Evolutionary conservation across 2,113 vertebrate species (phyloP).

Genomic region (Glaucidium brasilianum): DNA sequence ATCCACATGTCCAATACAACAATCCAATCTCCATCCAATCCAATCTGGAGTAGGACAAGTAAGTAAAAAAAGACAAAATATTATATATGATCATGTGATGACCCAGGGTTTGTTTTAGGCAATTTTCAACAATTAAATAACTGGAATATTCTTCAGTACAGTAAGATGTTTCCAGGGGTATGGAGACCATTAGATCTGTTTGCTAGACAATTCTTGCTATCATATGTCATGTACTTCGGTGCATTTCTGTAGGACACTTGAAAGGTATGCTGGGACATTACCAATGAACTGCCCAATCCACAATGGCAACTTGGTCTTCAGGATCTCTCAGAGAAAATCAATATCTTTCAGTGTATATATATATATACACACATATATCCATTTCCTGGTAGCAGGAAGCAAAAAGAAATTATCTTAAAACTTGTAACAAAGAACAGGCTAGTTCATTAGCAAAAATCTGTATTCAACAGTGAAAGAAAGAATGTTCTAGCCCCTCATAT

Average conservation of each 20-base stretch:
- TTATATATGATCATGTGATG: background rate
- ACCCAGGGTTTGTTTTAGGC: background rate
- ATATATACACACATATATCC: too few relatives aligned
- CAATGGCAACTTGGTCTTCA: background rate
- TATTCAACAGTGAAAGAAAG: background rate
- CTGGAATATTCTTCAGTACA: background rate
- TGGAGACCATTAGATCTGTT: background rate
- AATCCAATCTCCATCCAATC: background rate
- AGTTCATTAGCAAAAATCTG: background rate
- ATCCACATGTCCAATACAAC: background rate
- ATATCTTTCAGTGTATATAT: background rate
- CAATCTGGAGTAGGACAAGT: background rate
- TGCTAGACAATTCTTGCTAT: background rate
- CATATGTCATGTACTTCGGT: rapidly evolving
- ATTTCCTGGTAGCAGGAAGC: background rate
- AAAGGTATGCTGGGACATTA: background rate
- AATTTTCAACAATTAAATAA: background rate
- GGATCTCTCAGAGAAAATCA: background rate
- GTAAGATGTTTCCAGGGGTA: background rate
- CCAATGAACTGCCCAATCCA: background rate
- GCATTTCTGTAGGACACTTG: background rate
- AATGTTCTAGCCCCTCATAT: background rate
- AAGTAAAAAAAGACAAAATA: background rate
- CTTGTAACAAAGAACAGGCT: background rate
- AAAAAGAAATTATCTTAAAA: background rate